Evolutionary conservation across 2,113 vertebrate species (phyloP).

Genomic region (Psephotus haematonotus): DNA sequence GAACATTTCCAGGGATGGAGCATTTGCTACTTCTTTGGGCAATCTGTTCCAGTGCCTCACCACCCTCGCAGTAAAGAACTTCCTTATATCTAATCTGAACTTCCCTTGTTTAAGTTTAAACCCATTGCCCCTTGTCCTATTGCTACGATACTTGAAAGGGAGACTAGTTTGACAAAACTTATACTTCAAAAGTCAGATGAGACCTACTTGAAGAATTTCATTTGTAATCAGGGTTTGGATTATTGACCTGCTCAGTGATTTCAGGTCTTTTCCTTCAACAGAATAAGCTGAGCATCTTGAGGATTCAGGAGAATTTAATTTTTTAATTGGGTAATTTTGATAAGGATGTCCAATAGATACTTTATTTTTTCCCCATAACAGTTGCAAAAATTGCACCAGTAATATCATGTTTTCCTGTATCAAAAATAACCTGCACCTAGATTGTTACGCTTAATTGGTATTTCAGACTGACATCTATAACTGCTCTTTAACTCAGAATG

Average conservation of each 20-base stretch:
- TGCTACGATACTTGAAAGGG: not conserved
- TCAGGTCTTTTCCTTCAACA: not conserved
- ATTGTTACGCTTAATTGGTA: not conserved
- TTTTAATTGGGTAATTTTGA: not conserved
- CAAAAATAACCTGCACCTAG: not conserved
- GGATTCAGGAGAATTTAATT: not conserved
- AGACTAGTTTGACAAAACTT: not conserved
- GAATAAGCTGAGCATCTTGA: not conserved
- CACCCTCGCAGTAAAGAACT: not conserved
- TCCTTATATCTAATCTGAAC: not conserved
- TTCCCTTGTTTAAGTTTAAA: not conserved
- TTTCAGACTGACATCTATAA: not conserved
- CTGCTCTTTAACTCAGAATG: not conserved
- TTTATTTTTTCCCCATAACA: not conserved
- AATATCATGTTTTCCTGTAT: not conserved
- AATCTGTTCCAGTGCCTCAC: not conserved
- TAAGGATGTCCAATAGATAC: not conserved
- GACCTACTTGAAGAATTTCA: not conserved
- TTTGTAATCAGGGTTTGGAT: not conserved
- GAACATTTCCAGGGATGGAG: too few relatives aligned
- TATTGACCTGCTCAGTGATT: not conserved
- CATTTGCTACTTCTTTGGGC: too few relatives aligned
- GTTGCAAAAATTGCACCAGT: not conserved
- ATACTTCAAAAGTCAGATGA: not conserved
- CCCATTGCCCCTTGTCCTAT: not conserved